Evolutionary conservation across 2,113 vertebrate species (phyloP), one percentile per base, ranked within the genome.

Genomic region (Megaceryle torquata): DNA sequence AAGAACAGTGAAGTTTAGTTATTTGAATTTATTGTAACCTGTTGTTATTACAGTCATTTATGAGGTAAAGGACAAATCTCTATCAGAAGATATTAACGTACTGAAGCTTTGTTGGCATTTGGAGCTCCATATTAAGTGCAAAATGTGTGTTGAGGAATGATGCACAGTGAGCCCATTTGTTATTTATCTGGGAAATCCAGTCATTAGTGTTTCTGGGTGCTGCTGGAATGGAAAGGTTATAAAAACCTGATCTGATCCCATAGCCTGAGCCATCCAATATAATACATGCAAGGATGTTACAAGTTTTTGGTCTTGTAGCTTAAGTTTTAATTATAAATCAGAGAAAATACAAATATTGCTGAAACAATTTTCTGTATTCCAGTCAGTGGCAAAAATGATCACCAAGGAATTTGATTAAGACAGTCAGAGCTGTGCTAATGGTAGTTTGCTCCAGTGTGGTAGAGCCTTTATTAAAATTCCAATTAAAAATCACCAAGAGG

Each of bases 381-480:
- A 79, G 21, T 79, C 65, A 79, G 33, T 82, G 15, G 65, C 44
- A 69, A 65, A 54, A 79, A 82, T 0, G 0, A 64, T 88, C 72
- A 75, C 26, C 51, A 84, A 93, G 57, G 18, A 91, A 57, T 68
- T 71, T 89, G 74, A 89, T 95, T 91, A 76, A 78, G 88, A 85
- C 69, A 82, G 63, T 54, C 88, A 82, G 75, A 80, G 44, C 59
- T 64, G 48, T 79, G 87, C 85, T 93, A 35, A 76, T 0, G 9
- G 85, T 75, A n/a, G 25, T 93, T 93, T 79, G 59, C 61, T 94
- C 35, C 44, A 48, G 6, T 61, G 63, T 85, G n/a, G 71, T 53
- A 51, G 46, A 88, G 9, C 15, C 54, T 91, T 80, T 91, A 93
- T 91, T 93, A 86, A 91, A 94, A 91, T 86, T 95, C 50, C 92